Evolutionary conservation across 2,113 vertebrate species (phyloP).

Genomic region (western clawed frog (Xenopus tropicalis)): UCB_Xtro_10.0 CM004448.2:97401501-97402000

Average conservation of each 20-base stretch:
- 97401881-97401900: too few relatives aligned
- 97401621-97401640: conserved; percentile 27
- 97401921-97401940: too few relatives aligned
- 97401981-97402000: too few relatives aligned
- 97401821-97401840: neutral
- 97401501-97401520: neutral
- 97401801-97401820: neutral
- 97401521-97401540: neutral
- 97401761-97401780: neutral
- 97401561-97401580: neutral
- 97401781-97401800: neutral
- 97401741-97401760: conserved; percentile 14
- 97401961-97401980: too few relatives aligned
- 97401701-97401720: conserved; percentile 33
- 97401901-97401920: too few relatives aligned
- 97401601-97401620: conserved; percentile 19
- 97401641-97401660: conserved; percentile 40
- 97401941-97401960: too few relatives aligned
- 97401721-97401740: conserved; percentile 33
- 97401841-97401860: too few relatives aligned
- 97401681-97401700: conserved; percentile 9
- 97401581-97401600: conserved; percentile 19
- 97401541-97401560: conserved; percentile 3
- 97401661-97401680: conserved; percentile 32
- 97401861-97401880: too few relatives aligned